Percentiles rank a stretch among this genome's conserved stretches.
These are phyloP conservation scores for Acropora yongei DNA, from an alignment of 64 coral and sea anemone species.

Conservation along the genomic window DNA sequence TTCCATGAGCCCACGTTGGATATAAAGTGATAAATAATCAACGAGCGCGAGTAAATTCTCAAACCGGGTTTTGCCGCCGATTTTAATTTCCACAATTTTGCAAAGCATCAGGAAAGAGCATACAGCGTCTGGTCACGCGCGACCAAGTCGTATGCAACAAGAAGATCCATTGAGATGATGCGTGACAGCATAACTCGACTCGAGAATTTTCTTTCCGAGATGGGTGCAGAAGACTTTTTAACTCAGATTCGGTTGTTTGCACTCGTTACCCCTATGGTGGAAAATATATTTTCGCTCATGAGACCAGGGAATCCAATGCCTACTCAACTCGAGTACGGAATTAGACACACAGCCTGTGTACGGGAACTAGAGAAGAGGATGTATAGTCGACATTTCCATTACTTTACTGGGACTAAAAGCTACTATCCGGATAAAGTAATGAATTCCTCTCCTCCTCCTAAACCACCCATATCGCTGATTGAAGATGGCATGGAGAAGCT, in stretches of 20 bases:
- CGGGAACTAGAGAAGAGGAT: constrained; percentile 44
- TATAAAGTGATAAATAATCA: too few species aligned
- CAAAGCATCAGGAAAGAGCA: too few species aligned
- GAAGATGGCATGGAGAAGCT: constrained; percentile 3
- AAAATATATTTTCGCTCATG: constrained; percentile 63
- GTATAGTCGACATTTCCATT: constrained; percentile 53
- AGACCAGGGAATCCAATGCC: constrained; percentile 54
- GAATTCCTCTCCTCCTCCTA: constrained; percentile 33
- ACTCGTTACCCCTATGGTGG: constrained; percentile 53
- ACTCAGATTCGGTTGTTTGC: constrained; percentile 16
- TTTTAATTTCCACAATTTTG: too few species aligned
- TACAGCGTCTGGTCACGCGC: too few species aligned
- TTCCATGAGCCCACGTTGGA: too few species aligned
- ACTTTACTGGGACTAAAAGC: constrained; percentile 62
- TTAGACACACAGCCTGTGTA: constrained; percentile 44
- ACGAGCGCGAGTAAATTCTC: too few species aligned
- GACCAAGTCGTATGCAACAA: constrained; percentile 9
- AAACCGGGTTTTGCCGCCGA: too few species aligned
- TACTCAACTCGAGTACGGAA: constrained; percentile 49
- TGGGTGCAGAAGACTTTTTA: constrained; percentile 18
- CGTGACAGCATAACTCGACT: constrained; percentile 10
- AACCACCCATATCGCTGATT: too few species aligned
- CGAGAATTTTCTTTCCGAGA: constrained; percentile 10
- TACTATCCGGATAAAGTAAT: constrained; percentile 65
- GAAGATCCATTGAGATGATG: constrained; percentile 7